Evolutionary conservation across 2,113 vertebrate genomes (phyloP).

Genomic region (Cichladusa arquata): DNA sequence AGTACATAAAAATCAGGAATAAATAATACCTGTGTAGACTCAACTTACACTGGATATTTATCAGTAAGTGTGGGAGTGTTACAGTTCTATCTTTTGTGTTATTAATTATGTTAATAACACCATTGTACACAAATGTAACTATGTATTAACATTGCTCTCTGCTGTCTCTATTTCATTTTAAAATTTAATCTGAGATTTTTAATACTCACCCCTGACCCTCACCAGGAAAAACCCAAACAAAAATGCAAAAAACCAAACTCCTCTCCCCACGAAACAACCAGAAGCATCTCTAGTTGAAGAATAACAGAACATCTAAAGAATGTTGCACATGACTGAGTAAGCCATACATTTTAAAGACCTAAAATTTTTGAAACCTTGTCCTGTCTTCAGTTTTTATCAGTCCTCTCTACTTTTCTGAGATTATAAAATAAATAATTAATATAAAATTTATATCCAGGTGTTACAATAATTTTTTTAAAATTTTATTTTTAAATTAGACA

Average conservation of each 20-base stretch:
- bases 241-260: accelerated
- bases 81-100: not conserved
- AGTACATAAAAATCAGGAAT: not conserved
- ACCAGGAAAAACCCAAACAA: not conserved
- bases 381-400: not conserved
- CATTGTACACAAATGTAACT: too few species aligned
- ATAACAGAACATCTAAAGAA: not conserved
- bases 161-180: not conserved
- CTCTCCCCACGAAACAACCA: not conserved
- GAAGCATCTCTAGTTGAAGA: not conserved
- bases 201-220: not conserved
- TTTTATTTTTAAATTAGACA: not conserved
- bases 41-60: not conserved
- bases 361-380: not conserved
- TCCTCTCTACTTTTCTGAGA: not conserved
- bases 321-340: not conserved
- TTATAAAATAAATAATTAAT: not conserved
- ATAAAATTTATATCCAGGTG: not conserved
- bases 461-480: not conserved
- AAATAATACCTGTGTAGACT: not conserved
- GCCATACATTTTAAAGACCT: not conserved
- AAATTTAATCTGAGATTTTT: not conserved
- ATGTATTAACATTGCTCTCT: not conserved
- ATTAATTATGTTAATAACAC: too few species aligned
- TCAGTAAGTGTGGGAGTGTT: not conserved